These are phyloP conservation scores for Empidonax alnorum DNA, from an alignment of 2,113 vertebrate species.

Conservation along the genomic window DNA sequence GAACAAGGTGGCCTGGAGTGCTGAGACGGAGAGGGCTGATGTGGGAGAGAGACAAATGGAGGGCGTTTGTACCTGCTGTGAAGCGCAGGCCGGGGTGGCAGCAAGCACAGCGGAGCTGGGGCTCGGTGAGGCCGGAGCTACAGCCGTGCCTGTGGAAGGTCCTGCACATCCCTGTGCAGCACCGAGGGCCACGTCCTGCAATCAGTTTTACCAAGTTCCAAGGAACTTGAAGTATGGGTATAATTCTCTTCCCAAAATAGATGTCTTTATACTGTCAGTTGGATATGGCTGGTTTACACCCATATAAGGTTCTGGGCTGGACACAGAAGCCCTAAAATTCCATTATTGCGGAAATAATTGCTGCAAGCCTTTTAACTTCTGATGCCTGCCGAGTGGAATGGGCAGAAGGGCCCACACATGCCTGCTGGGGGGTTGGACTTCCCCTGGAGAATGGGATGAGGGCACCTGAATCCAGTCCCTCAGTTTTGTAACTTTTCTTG, in stretches of 20 bases:
- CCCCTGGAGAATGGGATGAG: accelerated
- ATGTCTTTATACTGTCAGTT: background rate
- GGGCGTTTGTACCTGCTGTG: background rate
- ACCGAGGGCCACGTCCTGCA: accelerated
- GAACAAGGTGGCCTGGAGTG: background rate
- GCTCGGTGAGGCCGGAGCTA: background rate
- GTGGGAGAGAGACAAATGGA: background rate
- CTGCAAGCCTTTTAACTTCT: background rate
- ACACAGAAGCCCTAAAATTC: background rate
- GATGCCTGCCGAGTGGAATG: background rate
- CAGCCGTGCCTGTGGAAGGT: background rate
- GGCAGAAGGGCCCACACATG: accelerated
- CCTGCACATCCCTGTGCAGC: accelerated
- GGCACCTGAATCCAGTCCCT: background rate
- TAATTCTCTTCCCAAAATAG: conserved; percentile 8
- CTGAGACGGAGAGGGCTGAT: background rate
- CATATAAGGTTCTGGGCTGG: background rate
- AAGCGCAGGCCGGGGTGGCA: background rate
- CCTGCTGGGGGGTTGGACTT: background rate
- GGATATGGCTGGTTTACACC: background rate
- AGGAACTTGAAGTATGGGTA: background rate
- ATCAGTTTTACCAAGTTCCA: background rate
- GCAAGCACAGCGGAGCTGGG: background rate
- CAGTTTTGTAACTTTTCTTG: background rate
- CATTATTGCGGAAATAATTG: conserved; percentile 17